Evolutionary conservation across 2,888 invertebrate species (phyloP).

Genomic region (Oscheius sp.): DNA sequence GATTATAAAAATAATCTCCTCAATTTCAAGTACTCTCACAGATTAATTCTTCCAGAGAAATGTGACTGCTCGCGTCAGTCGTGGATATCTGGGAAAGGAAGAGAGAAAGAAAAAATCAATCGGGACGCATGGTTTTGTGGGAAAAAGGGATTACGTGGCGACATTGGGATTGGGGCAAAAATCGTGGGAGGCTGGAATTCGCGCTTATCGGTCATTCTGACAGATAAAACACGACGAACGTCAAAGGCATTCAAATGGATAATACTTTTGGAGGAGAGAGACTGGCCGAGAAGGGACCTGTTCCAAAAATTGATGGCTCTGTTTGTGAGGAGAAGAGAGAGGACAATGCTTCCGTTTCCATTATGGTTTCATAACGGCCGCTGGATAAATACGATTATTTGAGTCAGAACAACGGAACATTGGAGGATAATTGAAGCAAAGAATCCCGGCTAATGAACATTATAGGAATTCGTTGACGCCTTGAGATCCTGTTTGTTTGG

Average conservation of each 20-base stretch:
- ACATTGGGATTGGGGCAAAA: conserved; percentile 1
- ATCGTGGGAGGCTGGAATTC: neutral
- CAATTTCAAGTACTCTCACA: too few relatives aligned
- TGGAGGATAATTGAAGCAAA: neutral
- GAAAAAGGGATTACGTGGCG: neutral
- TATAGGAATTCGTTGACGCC: neutral
- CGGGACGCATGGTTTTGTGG: neutral
- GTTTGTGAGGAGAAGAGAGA: neutral
- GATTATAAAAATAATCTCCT: too few relatives aligned
- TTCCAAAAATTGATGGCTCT: neutral
- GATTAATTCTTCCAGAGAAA: too few relatives aligned
- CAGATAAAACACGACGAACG: neutral
- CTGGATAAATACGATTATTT: neutral
- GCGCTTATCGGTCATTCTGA: conserved; percentile 2
- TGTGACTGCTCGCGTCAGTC: too few relatives aligned
- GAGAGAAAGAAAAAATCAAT: neutral
- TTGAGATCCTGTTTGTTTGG: too few relatives aligned
- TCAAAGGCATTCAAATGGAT: neutral
- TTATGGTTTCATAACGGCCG: conserved; percentile 1
- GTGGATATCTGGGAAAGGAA: neutral
- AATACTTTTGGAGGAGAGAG: neutral
- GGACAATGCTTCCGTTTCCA: neutral
- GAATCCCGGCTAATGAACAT: neutral
- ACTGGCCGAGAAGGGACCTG: neutral
- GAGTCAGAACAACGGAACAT: neutral